Evolutionary conservation across 2,888 invertebrate species (phyloP).

Genomic region (Cataglyphis altisquamis): DNA sequence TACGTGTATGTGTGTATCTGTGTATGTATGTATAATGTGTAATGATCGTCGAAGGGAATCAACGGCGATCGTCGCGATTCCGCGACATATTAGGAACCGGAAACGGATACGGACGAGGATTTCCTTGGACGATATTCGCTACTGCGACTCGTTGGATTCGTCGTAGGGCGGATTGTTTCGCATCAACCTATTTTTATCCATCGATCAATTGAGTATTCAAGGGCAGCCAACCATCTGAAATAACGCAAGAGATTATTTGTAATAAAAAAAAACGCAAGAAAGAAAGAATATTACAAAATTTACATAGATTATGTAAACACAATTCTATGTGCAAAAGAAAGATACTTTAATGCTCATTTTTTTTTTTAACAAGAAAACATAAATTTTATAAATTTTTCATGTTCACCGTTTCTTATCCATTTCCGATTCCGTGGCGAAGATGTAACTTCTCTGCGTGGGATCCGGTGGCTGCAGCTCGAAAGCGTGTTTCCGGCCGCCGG

Average conservation of each 20-base stretch:
- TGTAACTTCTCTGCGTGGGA: slow-evolving; percentile 94
- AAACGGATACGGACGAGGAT: slow-evolving; percentile 73
- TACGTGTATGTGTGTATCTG: not conserved
- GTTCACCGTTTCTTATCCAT: slow-evolving; percentile 96
- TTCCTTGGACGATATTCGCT: slow-evolving; percentile 71
- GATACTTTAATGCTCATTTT: no score
- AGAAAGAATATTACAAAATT: not conserved
- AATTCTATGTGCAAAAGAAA: not conserved
- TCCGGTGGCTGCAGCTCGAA: slow-evolving; percentile 97
- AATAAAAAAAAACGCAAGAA: not conserved
- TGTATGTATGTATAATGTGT: not conserved
- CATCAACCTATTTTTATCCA: slow-evolving; percentile 94
- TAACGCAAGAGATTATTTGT: not conserved
- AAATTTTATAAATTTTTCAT: no score
- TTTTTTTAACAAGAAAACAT: no score
- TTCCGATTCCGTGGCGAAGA: slow-evolving; percentile 97
- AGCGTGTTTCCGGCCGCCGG: slow-evolving; percentile 95
- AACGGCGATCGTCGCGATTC: slow-evolving; percentile 56
- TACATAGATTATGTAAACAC: not conserved
- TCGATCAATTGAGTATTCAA: slow-evolving; percentile 97
- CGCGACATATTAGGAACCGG: slow-evolving; percentile 74
- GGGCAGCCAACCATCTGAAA: slow-evolving; percentile 95
- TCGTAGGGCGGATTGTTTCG: slow-evolving; percentile 61
- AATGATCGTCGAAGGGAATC: slow-evolving; percentile 36
- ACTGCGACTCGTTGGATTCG: slow-evolving; percentile 73